Conservation (phyloP, 2,888 invertebrate genomes). For the Oscheius sp. region DNA sequence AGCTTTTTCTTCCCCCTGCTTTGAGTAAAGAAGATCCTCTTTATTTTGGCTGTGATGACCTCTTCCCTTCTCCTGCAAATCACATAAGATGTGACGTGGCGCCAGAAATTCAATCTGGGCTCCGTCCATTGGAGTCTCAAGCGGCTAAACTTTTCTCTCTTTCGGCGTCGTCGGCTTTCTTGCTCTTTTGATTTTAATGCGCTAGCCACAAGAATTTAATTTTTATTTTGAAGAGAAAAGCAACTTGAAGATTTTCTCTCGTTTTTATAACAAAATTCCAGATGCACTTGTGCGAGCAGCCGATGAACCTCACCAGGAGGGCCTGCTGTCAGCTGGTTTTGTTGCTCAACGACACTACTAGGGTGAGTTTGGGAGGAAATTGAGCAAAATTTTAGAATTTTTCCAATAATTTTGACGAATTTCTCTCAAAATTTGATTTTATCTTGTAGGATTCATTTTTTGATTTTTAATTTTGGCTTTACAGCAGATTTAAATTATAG, state of each 20-base stretch:
- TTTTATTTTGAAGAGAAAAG: not conserved
- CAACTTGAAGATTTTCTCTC: not conserved
- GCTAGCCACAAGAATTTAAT: not conserved
- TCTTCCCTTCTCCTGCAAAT: slow-evolving; percentile 15
- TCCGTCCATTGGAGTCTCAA: slow-evolving; percentile 10
- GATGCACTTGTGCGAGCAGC: slow-evolving; percentile 56
- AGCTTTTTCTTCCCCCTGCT: not conserved
- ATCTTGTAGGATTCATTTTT: not conserved
- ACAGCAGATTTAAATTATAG: too few species aligned
- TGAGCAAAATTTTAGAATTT: too few species aligned
- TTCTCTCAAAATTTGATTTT: not conserved
- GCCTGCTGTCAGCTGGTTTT: slow-evolving; percentile 57
- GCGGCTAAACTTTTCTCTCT: not conserved
- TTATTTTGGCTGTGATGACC: not conserved
- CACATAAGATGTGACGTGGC: slow-evolving; percentile 25
- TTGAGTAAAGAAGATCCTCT: not conserved
- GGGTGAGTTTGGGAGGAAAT: slow-evolving; percentile 40
- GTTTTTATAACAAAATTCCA: not conserved
- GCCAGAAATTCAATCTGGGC: slow-evolving; percentile 25
- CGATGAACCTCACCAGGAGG: slow-evolving; percentile 53
- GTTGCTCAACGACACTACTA: slow-evolving; percentile 50
- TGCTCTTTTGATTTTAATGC: not conserved
- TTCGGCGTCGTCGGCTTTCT: not conserved
- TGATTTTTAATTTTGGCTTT: too few species aligned
- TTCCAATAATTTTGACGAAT: not conserved